phyloP scores from a whole-genome alignment of 1,140 invertebrate genomes.

The Drosophila leontia region DNA sequence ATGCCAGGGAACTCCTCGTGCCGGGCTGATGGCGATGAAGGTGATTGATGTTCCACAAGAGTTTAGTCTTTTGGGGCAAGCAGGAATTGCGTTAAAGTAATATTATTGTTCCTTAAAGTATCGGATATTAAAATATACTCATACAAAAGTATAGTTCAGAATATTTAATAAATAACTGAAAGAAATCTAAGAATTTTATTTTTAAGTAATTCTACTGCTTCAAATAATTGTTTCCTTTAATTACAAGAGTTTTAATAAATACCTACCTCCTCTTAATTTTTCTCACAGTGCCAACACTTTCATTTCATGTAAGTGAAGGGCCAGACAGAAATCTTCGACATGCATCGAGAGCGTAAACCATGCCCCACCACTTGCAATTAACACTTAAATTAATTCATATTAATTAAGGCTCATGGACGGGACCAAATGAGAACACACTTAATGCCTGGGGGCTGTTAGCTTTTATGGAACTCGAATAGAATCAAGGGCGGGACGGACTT shows the following conservation, averaged over 20 bases:
- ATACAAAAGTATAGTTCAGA: no score
- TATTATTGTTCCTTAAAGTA: background rate
- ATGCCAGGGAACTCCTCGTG: conserved; percentile 27
- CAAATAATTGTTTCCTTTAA: background rate
- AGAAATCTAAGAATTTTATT: background rate
- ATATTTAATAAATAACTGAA: background rate
- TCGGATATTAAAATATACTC: background rate
- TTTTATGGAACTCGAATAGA: conserved; percentile 61
- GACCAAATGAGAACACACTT: conserved; percentile 77
- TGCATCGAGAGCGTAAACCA: conserved; percentile 54
- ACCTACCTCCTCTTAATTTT: background rate
- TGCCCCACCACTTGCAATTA: conserved; percentile 78
- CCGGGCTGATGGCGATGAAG: conserved; percentile 15
- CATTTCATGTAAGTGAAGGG: conserved; percentile 39
- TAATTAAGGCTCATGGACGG: conserved; percentile 69
- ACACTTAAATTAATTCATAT: conserved; percentile 83
- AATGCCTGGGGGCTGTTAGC: conserved; percentile 68
- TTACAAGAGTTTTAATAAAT: background rate
- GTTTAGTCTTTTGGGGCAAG: background rate
- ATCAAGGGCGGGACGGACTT: conserved; percentile 21
- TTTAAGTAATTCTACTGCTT: no score
- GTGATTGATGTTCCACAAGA: conserved; percentile 54
- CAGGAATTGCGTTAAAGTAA: background rate
- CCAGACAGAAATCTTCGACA: conserved; percentile 37
- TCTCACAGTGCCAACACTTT: conserved; percentile 64